phyloP scores from a whole-genome alignment of 2,113 vertebrate genomes.

The Pelusios castaneus region DNA sequence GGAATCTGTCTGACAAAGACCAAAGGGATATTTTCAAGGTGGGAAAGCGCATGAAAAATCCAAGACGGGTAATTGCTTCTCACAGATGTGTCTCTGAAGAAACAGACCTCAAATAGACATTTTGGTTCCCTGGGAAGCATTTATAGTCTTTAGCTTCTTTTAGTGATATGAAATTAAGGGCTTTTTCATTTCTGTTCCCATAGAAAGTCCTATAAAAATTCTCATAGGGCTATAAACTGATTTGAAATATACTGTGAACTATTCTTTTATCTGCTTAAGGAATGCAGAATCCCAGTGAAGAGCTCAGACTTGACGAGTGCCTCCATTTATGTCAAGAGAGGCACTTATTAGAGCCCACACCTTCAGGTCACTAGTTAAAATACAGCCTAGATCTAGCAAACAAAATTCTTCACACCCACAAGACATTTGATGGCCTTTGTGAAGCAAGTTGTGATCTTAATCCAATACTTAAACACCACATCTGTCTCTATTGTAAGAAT shows the following conservation, averaged over 20 bases:
- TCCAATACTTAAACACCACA: background rate
- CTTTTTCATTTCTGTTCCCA: background rate
- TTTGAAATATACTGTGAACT: background rate
- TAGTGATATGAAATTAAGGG: background rate
- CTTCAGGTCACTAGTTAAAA: background rate
- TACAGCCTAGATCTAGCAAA: background rate
- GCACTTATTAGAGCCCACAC: background rate
- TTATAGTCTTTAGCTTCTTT: background rate
- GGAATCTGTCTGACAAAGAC: background rate
- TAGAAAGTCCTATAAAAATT: background rate
- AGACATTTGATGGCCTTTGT: background rate
- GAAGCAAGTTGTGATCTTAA: background rate
- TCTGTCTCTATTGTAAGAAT: background rate
- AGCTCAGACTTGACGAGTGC: background rate
- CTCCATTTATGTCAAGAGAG: background rate
- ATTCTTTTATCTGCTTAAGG: background rate
- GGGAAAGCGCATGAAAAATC: background rate
- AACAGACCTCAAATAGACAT: background rate
- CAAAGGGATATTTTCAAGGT: background rate
- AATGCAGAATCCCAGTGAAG: background rate
- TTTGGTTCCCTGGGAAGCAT: background rate
- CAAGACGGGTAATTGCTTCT: fast-evolving
- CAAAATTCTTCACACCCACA: background rate
- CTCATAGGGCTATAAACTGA: background rate
- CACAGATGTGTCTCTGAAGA: background rate